Base-by-base conservation (phyloP, 2,888 invertebrate species). In the Aphidius colemani region DNA sequence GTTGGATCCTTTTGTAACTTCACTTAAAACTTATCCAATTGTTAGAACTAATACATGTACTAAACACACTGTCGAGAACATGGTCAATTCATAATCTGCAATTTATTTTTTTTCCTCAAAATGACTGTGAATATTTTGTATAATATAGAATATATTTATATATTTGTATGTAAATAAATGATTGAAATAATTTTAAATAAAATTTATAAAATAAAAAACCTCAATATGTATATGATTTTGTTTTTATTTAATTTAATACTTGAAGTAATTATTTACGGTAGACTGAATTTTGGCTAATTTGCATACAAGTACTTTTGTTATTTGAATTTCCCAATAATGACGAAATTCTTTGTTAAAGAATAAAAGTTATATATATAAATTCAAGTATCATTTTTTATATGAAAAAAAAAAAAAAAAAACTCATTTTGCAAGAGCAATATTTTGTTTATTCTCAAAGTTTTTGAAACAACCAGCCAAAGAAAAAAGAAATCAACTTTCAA, bases 41-140 rank as follows among this genome's bases (percentile, higher is more conserved):
- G 73, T 77, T 43, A 72, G 77, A 53, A 68, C 55, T 18, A 66
- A 75, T 7, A 75, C 74, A 45, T 80, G 80, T 56, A 80, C 80
- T 11, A 80, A 81, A 57, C 79, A 82, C 65, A 80, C 81, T 11
- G 81, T 82, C 7, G 81, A 82, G 5, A 74, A 75, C 63, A 81
- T 82, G 53, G 82, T 82, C n/a, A 81, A 81, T 67, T 81, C 80
- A 41, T 81, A 18, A 18, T 18, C 1, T 78, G 70, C 60, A 11
- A 48, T 48, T 13, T 48, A 13, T n/a, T 7, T 48, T 48, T 7
- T 7, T 13, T n/a, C 10, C 30, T 39, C 57, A 57, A 46, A 46
- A 57, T 46, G 57, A 57, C 57, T 57, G 57, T 57, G 30, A 30
- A 57, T 57, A 57, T 57, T 57, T 57, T 57, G 46, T 57, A 57